Evolutionary conservation across 2,888 invertebrate genomes (phyloP), one percentile per base, ranked within the genome.

Genomic region (Atherix ibis): DNA sequence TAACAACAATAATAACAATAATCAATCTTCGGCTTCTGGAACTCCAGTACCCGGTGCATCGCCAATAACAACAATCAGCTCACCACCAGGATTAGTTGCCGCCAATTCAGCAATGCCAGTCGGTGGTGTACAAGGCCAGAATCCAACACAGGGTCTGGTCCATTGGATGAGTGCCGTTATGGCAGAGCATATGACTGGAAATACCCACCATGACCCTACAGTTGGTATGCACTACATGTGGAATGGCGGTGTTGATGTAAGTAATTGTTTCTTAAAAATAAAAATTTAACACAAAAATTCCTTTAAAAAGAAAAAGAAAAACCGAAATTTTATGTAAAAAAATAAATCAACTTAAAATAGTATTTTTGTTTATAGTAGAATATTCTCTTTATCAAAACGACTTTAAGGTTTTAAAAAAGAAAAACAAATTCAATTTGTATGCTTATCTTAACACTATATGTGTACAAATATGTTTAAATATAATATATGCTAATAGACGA

Each of bases 101-200:
- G 34, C 39, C 1, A 41, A 37, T 32, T 34, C 25, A 36, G 39
- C 41, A 24, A 61, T 61, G 56, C 62, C 63, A 41, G 63, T 62
- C 41, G 60, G 61, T 35, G 53, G 62, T 41, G 61, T 59, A 35
- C 63, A 64, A 50, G 59, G 71, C 51, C 72, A 72, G 59, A 72
- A 72, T 59, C 73, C 73, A 45, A 73, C 78, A 31, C 79, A 79
- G 54, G 83, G 83, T 40, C 71, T 88, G 56, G 88, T 88, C 54
- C 89, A 89, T 68, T 89, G 89, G 89, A 88, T 89, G 87, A 87
- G 88, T 56, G 62, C 62, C 25, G 88, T 89, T 52, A 89, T 89
- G 89, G 88, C 89, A 39, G 89, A 89, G 56, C 88, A 89, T 58
- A 88, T 88, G 77, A 88, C 85, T 61, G 58, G 60, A 1, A 76